Percentiles rank a stretch among this genome's conserved stretches.
These are phyloP conservation scores for Hydrolagus affinis DNA, from an alignment of 2,113 vertebrate genomes.

Conservation along the genomic window DNA sequence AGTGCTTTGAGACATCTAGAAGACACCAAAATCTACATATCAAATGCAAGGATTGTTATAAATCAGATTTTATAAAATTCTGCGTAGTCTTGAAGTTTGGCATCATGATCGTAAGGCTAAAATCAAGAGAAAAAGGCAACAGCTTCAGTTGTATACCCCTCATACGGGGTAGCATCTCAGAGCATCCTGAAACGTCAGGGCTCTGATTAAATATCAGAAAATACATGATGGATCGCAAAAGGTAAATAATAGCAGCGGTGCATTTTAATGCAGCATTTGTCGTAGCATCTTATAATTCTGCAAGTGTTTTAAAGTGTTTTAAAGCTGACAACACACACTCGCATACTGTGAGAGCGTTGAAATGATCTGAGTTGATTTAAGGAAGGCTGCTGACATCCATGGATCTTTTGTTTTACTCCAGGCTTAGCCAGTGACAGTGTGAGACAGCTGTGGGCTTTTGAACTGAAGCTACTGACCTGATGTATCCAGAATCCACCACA, in stretches of 20 bases:
- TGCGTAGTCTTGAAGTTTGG: too few relatives aligned
- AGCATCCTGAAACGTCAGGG: too few relatives aligned
- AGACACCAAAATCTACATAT: too few relatives aligned
- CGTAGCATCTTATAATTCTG: background rate
- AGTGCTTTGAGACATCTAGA: too few relatives aligned
- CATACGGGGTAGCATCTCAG: too few relatives aligned
- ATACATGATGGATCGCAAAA: too few relatives aligned
- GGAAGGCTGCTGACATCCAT: background rate
- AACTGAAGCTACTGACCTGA: slow-evolving; percentile 62
- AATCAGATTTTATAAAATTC: too few relatives aligned
- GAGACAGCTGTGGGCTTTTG: slow-evolving; percentile 38
- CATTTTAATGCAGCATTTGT: background rate
- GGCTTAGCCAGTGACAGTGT: slow-evolving; percentile 38
- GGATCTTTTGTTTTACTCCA: slow-evolving; percentile 16
- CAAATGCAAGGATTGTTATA: too few relatives aligned
- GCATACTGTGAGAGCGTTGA: background rate
- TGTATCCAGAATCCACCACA: slow-evolving; percentile 98
- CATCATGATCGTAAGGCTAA: too few relatives aligned
- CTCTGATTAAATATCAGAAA: too few relatives aligned
- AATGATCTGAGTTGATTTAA: background rate
- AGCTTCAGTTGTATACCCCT: too few relatives aligned
- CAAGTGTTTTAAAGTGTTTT: background rate
- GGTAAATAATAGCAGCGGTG: background rate
- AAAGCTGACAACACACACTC: background rate
- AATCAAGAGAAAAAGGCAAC: too few relatives aligned